phyloP scores from a whole-genome alignment of 1,140 invertebrate species.

The Tetramorium parvispinum region DNA sequence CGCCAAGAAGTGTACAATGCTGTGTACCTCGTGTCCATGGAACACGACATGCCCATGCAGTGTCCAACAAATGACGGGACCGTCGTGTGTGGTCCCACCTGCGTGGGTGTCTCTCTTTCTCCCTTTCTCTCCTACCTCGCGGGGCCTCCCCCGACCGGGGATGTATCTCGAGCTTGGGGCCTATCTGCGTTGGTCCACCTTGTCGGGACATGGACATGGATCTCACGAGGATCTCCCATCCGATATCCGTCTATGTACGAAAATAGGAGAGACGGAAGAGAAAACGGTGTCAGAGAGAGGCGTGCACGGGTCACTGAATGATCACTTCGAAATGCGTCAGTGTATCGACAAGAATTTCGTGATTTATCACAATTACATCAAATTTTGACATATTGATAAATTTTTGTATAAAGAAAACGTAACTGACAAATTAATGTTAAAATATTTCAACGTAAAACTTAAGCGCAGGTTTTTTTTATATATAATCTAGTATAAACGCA shows the following conservation, averaged over 20 bases:
- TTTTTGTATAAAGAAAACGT: neutral
- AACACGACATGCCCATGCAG: slow-evolving; percentile 81
- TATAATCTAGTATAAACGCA: neutral
- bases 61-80: slow-evolving; percentile 85
- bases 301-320: neutral
- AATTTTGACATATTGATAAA: neutral
- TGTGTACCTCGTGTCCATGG: slow-evolving; percentile 78
- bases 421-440: neutral
- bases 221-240: slow-evolving; percentile 67
- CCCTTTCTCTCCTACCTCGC: slow-evolving; percentile 43
- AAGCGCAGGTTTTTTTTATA: neutral
- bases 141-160: slow-evolving; percentile 32
- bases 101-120: slow-evolving; percentile 81
- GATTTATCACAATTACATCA: neutral
- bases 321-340: neutral
- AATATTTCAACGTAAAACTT: neutral
- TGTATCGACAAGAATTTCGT: neutral
- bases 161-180: slow-evolving; percentile 38
- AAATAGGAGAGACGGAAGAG: slow-evolving; percentile 60
- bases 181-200: slow-evolving; percentile 67
- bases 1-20: slow-evolving; percentile 80
- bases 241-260: slow-evolving; percentile 67
- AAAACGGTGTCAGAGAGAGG: neutral
- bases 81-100: slow-evolving; percentile 84
- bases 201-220: slow-evolving; percentile 67